These are phyloP conservation scores for Xestoiulus laeticollis DNA, from an alignment of 2,888 invertebrate species.

Conservation along the genomic window DNA sequence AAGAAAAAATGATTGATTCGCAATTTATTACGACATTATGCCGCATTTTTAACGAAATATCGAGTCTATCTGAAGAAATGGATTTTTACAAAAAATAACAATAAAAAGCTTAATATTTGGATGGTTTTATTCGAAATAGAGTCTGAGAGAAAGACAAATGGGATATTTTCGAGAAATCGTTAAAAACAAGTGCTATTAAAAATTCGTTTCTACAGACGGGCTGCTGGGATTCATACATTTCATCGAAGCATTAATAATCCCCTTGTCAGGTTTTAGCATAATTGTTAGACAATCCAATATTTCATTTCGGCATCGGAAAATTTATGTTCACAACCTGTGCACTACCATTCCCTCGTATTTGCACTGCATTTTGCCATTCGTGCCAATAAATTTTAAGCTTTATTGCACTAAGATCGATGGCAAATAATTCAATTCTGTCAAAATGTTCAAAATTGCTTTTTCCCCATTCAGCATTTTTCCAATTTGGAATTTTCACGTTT, in stretches of 20 bases:
- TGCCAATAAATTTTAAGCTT: slow-evolving; percentile 31
- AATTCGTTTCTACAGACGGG: neutral
- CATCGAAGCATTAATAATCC: slow-evolving; percentile 31
- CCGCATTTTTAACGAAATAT: neutral
- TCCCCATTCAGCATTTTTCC: neutral
- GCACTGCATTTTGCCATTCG: neutral
- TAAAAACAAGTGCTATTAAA: slow-evolving; percentile 14
- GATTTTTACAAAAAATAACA: neutral
- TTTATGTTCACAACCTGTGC: slow-evolving; percentile 37
- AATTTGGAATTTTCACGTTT: neutral
- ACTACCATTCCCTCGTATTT: neutral
- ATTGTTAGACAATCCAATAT: slow-evolving; percentile 31
- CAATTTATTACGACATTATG: slow-evolving; percentile 31
- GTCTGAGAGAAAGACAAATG: slow-evolving; percentile 23
- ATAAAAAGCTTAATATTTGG: neutral
- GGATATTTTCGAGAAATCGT: slow-evolving; percentile 11
- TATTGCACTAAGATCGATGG: slow-evolving; percentile 7
- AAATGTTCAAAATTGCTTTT: neutral
- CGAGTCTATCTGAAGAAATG: neutral
- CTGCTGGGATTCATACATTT: slow-evolving; percentile 20
- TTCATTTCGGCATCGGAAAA: slow-evolving; percentile 5
- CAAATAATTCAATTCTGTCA: neutral
- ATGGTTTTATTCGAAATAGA: neutral
- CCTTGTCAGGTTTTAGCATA: slow-evolving; percentile 28
- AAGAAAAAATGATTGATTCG: slow-evolving; percentile 15